phyloP scores from a whole-genome alignment of 1,140 invertebrate species.

The Asobara japonica region DNA sequence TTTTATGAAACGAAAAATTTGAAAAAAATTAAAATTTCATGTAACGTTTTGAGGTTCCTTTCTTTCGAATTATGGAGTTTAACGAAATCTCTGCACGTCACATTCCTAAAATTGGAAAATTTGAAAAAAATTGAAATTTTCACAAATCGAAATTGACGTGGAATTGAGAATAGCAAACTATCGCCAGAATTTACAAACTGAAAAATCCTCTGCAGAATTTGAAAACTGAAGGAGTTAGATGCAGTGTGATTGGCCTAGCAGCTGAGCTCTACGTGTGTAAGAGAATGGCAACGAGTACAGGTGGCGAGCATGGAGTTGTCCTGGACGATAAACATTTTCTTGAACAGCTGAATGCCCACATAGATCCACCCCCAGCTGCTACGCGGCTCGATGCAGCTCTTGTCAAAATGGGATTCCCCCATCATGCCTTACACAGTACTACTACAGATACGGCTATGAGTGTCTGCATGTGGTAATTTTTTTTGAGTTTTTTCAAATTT shows the following conservation, averaged over 20 bases:
- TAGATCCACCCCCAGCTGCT: conserved; percentile 88
- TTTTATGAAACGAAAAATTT: too few species aligned
- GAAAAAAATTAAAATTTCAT: too few species aligned
- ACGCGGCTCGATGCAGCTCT: conserved; percentile 82
- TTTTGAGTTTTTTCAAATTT: not conserved
- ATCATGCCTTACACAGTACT: conserved; percentile 67
- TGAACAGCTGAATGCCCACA: conserved; percentile 80
- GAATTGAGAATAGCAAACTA: too few species aligned
- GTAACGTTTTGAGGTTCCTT: too few species aligned
- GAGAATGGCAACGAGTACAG: conserved; percentile 83
- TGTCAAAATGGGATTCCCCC: conserved; percentile 94
- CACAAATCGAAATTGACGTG: too few species aligned
- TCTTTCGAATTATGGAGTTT: too few species aligned
- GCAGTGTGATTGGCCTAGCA: conserved; percentile 93
- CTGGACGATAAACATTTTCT: conserved; percentile 92
- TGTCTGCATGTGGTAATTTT: conserved; percentile 84
- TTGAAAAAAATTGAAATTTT: too few species aligned
- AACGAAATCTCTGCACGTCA: too few species aligned
- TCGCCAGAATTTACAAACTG: too few species aligned
- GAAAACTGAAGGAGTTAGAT: conserved; percentile 81
- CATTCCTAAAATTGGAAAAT: too few species aligned
- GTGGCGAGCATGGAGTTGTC: conserved; percentile 86
- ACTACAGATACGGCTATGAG: conserved; percentile 74
- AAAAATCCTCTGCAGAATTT: conserved; percentile 73
- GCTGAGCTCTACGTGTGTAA: conserved; percentile 95